Base-by-base conservation (phyloP, 1,140 invertebrate species). In the Zaprionus tsacasi region DNA sequence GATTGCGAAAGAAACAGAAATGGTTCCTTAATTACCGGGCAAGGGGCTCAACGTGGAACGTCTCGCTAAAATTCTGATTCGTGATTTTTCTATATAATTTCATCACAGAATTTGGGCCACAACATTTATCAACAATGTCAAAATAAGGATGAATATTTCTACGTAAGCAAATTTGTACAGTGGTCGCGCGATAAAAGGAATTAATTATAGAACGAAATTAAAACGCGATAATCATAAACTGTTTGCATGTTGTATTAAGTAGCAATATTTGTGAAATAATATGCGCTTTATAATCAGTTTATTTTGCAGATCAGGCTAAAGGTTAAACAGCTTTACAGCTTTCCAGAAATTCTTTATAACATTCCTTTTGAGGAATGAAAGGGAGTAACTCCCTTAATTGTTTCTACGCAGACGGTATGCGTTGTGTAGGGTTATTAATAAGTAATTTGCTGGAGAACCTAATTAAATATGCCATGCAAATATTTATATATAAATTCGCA, bases 111-210 rank as follows among this genome's bases (percentile, higher is more conserved):
- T 71, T 69, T 59, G 43, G 57, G 45, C 64, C 43, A 61, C 38
- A 70, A 88, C 83, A 87, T 88, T 87, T 87, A 87, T 87, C 82
- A 87, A 88, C 82, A 88, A 87, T 69, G 80, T 79, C 83, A 83
- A 87, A 76, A 81, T 50, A 50, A 50, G 11, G 17, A 50, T 50
- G 45, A 70, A 59, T 58, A 50, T 71, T 43, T 74, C 48, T 64
- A 55, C 1, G 45, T 25, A 25, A 25, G 74, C 68, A 54, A 74
- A 69, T 67, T 69, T 73, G 30, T 78, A 61, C 58, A 54, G 45
- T 30, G 25, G 52, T n/a, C 27, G 3, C 17, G 17, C 17, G 45
- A 52, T 25, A 68, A 74, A 43, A 2, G 10, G 45, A 25, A 50
- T 25, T 15, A 45, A 45, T 45, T 15, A 45, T 45, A 15, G n/a